Evolutionary conservation across 2,113 vertebrate genomes (phyloP).

Genomic region (Garra rufa): DNA sequence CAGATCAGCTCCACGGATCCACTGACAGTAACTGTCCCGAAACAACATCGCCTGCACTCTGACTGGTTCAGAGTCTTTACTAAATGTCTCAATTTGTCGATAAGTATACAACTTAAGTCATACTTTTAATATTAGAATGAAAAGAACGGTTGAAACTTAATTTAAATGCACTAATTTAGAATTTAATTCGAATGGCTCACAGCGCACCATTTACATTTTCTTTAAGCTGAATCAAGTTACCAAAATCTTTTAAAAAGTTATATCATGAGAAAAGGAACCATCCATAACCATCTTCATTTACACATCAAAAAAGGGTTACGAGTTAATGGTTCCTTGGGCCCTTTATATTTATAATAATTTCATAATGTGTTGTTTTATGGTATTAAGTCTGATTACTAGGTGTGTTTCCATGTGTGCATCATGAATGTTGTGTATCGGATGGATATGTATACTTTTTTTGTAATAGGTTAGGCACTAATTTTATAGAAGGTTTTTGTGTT

Average conservation of each 20-base stretch:
- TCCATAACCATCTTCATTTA: background rate
- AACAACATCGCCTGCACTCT: background rate
- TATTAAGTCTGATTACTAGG: background rate
- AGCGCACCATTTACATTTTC: background rate
- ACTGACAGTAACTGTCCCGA: conserved; percentile 55
- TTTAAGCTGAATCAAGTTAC: background rate
- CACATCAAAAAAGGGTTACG: background rate
- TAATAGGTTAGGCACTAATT: background rate
- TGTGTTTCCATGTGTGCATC: conserved; percentile 8
- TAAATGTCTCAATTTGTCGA: background rate
- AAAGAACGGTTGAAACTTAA: background rate
- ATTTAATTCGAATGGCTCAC: background rate
- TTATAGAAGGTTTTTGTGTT: background rate
- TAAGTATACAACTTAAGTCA: background rate
- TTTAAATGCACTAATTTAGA: background rate
- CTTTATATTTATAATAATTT: background rate
- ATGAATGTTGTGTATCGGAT: conserved; percentile 3
- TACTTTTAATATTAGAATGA: background rate
- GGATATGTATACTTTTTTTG: background rate
- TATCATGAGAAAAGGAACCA: background rate
- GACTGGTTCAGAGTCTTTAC: background rate
- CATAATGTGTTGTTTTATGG: background rate
- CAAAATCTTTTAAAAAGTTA: background rate
- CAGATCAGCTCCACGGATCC: conserved; percentile 83
- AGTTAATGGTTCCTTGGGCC: too few relatives aligned